Evolutionary conservation across 2,113 vertebrate species (phyloP), one percentile per base, ranked within the genome.

Genomic region (Thoracochromis brauschi): DNA sequence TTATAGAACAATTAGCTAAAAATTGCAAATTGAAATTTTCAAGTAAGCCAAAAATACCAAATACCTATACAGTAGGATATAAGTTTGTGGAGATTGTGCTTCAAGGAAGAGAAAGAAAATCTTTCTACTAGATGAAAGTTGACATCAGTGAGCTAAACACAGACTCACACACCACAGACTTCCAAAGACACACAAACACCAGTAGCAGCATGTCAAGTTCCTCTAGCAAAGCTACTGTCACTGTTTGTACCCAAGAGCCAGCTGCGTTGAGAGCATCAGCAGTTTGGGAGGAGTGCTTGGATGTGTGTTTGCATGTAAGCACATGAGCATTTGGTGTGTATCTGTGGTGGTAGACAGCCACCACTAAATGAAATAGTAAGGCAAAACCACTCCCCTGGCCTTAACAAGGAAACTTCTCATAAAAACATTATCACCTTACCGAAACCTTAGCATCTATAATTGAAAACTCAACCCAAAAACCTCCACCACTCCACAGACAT

Each of bases 201-300:
- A 81, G 60, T 5, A 60, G 83, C 91, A 88, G 83, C 84, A 85
- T 88, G 87, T 91, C 93, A 88, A 86, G 80, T 85, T 90, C 60
- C 78, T 87, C 71, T 80, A 89, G 81, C 81, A 85, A 85, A 87
- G 84, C 80, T 82, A 60, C 87, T 94, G 91, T 89, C 92, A 93
- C 54, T 83, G 40, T 68, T 86, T 78, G 49, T 86, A 86, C 81
- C 87, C 84, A 63, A 60, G 83, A 92, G 90, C 85, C 86, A 90
- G 73, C 84, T 85, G 35, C 80, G 92, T 93, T 93, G 80, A 85
- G 65, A 89, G 86, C 92, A 93, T 93, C 85, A 92, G 87, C 89
- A 90, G 55, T 94, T 92, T 91, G 51, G 80, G 10, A 51, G 12
- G 51, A 81, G 45, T 51, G 24, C 40, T 83, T 82, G 53, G n/a